Evolutionary conservation across 2,888 invertebrate species (phyloP), one percentile per base, ranked within the genome.

Genomic region (Terebella lapidaria): DNA sequence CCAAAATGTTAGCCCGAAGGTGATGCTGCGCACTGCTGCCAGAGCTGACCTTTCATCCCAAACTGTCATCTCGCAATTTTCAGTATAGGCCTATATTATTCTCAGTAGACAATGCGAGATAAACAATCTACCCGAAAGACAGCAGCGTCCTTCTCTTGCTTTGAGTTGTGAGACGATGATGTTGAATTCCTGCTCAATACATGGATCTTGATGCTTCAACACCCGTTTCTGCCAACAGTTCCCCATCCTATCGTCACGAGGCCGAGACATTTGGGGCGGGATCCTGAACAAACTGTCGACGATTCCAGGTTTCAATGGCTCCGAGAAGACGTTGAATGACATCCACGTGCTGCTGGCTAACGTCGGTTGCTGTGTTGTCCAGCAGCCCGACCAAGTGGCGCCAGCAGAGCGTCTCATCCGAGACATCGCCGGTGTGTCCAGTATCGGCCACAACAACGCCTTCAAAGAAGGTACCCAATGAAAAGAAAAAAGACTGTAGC

Each of bases 271-370:
- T 66, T 84, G 85, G 1, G 85, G 85, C 18, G 85, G 85, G 0
- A 85, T 85, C 1, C 72, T 85, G 54, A 85, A 85, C 70, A 85
- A 85, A 68, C 72, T 85, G 52, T 84, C 85, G 68, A 79, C 84
- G 22, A 84, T 85, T 47, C 83, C 83, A 18, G 84, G 84, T 2
- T 83, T 81, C 69, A 68, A 1, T 25, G 30, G 25, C 4, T 47
- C 49, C 29, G 27, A n/a, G 20, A 25, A 57, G 52, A 27, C n/a
- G 20, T 15, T 15, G 10, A 27, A 26, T n/a, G 25, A 46, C 47
- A 27, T 85, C 74, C 25, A 42, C 10, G 26, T 58, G 2, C 66
- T 79, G 1, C 69, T 85, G 47, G 68, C 73, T 1, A 66, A 75
- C 3, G 59, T 81, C 79, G 85, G 85, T 3, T 84, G 84, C 68